Base-by-base conservation (phyloP, 2,113 vertebrate species). In the Ctenodactylus gundi region DNA sequence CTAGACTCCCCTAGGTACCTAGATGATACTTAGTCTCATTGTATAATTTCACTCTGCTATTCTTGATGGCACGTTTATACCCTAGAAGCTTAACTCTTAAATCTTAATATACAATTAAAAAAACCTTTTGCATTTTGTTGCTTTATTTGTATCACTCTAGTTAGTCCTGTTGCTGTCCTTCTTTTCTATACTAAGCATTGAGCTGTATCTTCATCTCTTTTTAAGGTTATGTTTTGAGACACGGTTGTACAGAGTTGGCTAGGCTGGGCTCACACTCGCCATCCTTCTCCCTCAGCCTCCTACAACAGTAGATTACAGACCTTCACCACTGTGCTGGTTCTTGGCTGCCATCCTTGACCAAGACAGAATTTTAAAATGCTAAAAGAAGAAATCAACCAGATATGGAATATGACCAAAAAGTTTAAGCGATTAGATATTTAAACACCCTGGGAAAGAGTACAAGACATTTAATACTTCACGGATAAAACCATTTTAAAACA, bases 91-190 rank as follows among this genome's bases (percentile, higher is more conserved):
- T 53, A 75, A 58, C 44, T 91, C 73, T 84, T 53, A 75, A 58
- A 36, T 91, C 73, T 84, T 65, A 91, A 95, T 62, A 34, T 11
- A 25, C 27, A 58, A 34, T 57, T 76, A 83, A 6, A 46, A 89
- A 96, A 81, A 8, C 15, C 7, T 60, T 88, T 95, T 96, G 46
- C 8, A 49, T 91, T 88, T 81, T 81, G 27, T 91, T 90, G 91
- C 53, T 55, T 75, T 81, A 5, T 93, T 93, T 92, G 27, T 83
- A 55, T 17, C 31, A 73, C 39, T 64, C 55, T 84, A 68, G 51
- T 91, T 91, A 51, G 57, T 75, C 77, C n/a, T 67, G 25, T 60
- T 67, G 31, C 36, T 4, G 17, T 51, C 60, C 31, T 34, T 51
- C n/a, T 67, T 36, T 67, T 4, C 39, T 41, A n/a, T n/a, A n/a